phyloP scores from a whole-genome alignment of 2,888 invertebrate genomes.

The Myopa tessellatipennis region DNA sequence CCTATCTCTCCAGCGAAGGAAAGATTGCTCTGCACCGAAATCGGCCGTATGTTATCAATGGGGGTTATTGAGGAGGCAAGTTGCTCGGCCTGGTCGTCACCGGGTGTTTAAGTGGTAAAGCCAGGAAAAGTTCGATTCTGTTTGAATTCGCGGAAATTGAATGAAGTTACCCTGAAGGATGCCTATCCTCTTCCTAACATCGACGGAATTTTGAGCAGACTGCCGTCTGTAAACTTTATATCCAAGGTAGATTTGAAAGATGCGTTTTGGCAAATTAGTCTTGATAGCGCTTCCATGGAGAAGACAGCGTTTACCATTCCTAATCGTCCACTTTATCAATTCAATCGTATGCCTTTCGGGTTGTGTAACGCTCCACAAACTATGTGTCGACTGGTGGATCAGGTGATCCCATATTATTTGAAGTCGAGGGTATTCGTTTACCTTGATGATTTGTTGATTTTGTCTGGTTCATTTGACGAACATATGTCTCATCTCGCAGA shows the following conservation, averaged over 20 bases:
- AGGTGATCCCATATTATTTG: too few relatives aligned
- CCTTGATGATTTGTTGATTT: constrained; percentile 16
- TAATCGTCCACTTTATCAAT: constrained; percentile 25
- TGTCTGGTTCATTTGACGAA: constrained; percentile 3
- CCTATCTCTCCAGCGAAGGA: constrained; percentile 34
- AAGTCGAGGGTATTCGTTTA: constrained; percentile 25
- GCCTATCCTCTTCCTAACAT: constrained; percentile 36
- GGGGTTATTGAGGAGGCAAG: constrained; percentile 52
- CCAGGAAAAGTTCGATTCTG: constrained; percentile 36
- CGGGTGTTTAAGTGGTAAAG: constrained; percentile 21
- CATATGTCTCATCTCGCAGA: neutral
- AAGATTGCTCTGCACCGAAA: constrained; percentile 33
- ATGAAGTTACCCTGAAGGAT: constrained; percentile 32
- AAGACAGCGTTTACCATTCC: constrained; percentile 26
- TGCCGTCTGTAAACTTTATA: constrained; percentile 6
- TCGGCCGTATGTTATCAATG: constrained; percentile 37
- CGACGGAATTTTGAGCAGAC: constrained; percentile 15
- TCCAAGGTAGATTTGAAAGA: constrained; percentile 23
- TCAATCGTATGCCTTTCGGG: constrained; percentile 31
- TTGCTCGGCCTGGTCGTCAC: constrained; percentile 32
- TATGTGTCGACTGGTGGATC: too few relatives aligned
- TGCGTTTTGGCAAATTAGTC: constrained; percentile 21
- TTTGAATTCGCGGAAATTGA: constrained; percentile 27
- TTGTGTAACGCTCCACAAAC: too few relatives aligned
- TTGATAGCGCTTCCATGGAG: neutral